These are phyloP conservation scores for Arge pagana DNA, from an alignment of 2,888 invertebrate genomes.

Conservation along the genomic window DNA sequence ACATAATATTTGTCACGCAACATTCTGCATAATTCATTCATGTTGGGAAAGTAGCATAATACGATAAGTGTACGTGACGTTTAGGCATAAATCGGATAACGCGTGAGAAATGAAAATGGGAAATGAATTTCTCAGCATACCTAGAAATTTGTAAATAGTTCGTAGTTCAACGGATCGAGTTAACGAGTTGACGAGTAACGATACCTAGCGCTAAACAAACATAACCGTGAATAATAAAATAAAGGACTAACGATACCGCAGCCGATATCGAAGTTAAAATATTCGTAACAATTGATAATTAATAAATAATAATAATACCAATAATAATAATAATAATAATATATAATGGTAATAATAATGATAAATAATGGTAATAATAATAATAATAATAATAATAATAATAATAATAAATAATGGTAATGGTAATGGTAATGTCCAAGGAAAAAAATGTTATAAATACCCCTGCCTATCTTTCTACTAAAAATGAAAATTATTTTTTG, in stretches of 20 bases:
- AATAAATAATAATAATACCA: constrained; percentile 23
- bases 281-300: constrained; percentile 29
- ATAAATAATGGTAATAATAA: constrained; percentile 34
- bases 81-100: too few relatives aligned
- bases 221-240: constrained; percentile 23
- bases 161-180: too few relatives aligned
- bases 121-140: too few relatives aligned
- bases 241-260: constrained; percentile 26
- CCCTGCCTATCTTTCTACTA: constrained; percentile 52
- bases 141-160: constrained; percentile 22
- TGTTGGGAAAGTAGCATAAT: constrained; percentile 13
- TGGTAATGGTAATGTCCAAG: constrained; percentile 33
- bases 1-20: too few relatives aligned
- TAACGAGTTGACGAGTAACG: too few relatives aligned
- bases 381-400: constrained; percentile 23
- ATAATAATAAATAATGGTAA: constrained; percentile 31
- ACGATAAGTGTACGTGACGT: too few relatives aligned
- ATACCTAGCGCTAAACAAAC: constrained; percentile 7
- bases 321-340: constrained; percentile 12
- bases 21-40: constrained; percentile 16
- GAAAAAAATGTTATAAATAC: constrained; percentile 27
- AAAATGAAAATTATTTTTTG: constrained; percentile 50
- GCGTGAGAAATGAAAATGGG: too few relatives aligned
- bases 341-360: constrained; percentile 29
- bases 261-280: constrained; percentile 29